These are phyloP conservation scores for Diachrysia chrysitis DNA, from an alignment of 2,888 invertebrate species.

Conservation along the genomic window DNA sequence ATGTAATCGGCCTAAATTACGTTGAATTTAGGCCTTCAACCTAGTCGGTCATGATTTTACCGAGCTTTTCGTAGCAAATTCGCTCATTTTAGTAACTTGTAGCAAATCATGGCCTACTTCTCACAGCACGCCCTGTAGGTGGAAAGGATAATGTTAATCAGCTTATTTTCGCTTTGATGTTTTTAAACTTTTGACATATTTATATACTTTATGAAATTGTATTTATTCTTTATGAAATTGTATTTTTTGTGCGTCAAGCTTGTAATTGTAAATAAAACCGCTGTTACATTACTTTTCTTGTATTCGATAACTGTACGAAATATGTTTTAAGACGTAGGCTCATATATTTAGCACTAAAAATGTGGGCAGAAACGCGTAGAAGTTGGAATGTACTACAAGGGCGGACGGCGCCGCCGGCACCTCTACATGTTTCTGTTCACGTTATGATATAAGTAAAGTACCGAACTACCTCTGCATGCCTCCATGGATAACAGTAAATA, in stretches of 20 bases:
- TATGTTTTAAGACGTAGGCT: conserved; percentile 62
- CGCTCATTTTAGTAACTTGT: conserved; percentile 16
- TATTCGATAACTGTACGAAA: conserved; percentile 62
- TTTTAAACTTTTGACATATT: conserved; percentile 62
- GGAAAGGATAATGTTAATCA: conserved; percentile 68
- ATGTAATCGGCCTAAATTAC: conserved; percentile 55
- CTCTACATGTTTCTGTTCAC: conserved; percentile 55
- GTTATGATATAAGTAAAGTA: conserved; percentile 71
- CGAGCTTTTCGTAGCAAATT: conserved; percentile 25
- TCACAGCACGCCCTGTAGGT: conserved; percentile 53
- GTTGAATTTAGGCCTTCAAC: conserved; percentile 37
- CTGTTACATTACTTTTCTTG: conserved; percentile 67
- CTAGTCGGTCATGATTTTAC: conserved; percentile 44
- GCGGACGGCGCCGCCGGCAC: conserved; percentile 37
- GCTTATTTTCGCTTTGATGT: conserved; percentile 71
- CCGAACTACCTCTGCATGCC: conserved; percentile 87
- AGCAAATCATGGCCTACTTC: conserved; percentile 47
- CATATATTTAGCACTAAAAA: conserved; percentile 55
- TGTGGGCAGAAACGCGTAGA: conserved; percentile 33
- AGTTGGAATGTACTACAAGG: conserved; percentile 21
- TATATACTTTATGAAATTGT: conserved; percentile 69
- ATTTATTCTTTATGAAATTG: conserved; percentile 70
- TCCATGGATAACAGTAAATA: conserved; percentile 80
- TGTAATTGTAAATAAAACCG: conserved; percentile 81
- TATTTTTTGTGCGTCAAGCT: conserved; percentile 79